These are phyloP conservation scores for Lamellibrachia luymesi DNA, from an alignment of 1,140 invertebrate species.

Conservation along the genomic window DNA sequence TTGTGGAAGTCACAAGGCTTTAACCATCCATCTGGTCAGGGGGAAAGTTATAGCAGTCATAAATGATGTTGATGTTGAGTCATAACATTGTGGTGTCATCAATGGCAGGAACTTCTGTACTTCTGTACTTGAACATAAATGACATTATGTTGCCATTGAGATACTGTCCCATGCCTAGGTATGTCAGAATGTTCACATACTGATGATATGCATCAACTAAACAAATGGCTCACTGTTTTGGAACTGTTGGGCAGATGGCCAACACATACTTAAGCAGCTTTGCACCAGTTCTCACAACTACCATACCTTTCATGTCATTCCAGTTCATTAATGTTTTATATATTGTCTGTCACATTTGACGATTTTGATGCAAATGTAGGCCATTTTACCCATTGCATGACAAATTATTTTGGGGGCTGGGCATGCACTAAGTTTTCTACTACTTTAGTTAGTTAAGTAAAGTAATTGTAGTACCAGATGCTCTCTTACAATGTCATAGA, in stretches of 20 bases:
- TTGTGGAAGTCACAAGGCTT: no score
- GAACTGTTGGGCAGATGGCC: background rate
- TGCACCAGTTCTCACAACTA: background rate
- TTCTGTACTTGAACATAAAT: no score
- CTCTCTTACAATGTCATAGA: no score
- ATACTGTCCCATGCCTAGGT: background rate
- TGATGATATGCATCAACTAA: background rate
- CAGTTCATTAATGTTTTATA: background rate
- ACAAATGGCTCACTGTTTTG: background rate
- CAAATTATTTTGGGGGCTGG: no score
- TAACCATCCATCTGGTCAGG: no score
- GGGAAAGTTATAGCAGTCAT: no score
- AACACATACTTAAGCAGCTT: background rate
- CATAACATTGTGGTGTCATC: background rate
- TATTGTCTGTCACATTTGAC: background rate
- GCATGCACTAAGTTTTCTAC: no score
- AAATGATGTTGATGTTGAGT: background rate
- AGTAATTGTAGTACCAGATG: no score
- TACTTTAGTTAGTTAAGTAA: no score
- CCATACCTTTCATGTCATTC: background rate
- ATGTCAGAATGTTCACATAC: background rate
- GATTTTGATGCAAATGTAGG: no score
- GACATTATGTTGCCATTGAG: background rate
- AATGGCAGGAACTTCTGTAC: no score
- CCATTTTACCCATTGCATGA: no score